Base-by-base conservation (phyloP, 2,113 vertebrate genomes). In the Uropsilus gracilis region DNA sequence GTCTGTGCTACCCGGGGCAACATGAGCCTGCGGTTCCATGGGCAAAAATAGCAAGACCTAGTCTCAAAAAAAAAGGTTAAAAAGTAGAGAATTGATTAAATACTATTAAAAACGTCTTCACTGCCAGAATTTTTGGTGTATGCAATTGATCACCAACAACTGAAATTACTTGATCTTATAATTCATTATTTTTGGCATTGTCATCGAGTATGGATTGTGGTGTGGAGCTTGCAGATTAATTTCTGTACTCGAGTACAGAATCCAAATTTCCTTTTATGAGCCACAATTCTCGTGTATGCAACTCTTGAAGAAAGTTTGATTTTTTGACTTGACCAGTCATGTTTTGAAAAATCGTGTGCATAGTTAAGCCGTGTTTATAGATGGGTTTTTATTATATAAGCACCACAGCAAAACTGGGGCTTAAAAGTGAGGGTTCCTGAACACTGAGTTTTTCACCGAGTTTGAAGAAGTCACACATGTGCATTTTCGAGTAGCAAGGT, bases 191-290 rank as follows among this genome's bases (percentile, higher is more conserved):
- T 90, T 87, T 66, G 72, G 44, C n/a, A 59, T 94, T 96, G 78
- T 80, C 68, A 86, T 64, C 94, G 46, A 92, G 50, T 81, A 76
- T 90, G 30, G 69, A 94, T 91, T 97, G 42, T 48, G 30, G n/a
- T 68, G 22, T 93, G 24, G 44, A 77, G 20, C 90, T 77, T 94
- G 59, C 69, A 89, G 34, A 94, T 87, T 73, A 37, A 53, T 63
- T 83, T 95, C 80, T 88, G 44, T 20, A 88, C 63, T 94, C 68
- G 32, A 63, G 95, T 91, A 96, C 90, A 92, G 94, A 85, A 81
- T 80, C 26, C 39, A 26, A 72, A 46, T 94, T 94, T 93, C 71
- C 39, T 81, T 95, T 93, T 94, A 64, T 89, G 61, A 94, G 71
- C 22, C 46, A 75, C 34, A 90, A 42, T 86, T 95, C 81, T 90